Percentiles rank a stretch among this genome's conserved stretches.
These are phyloP conservation scores for Pachyrhynchus sulphureomaculatus DNA, from an alignment of 1,140 invertebrate species.

Conservation along the genomic window DNA sequence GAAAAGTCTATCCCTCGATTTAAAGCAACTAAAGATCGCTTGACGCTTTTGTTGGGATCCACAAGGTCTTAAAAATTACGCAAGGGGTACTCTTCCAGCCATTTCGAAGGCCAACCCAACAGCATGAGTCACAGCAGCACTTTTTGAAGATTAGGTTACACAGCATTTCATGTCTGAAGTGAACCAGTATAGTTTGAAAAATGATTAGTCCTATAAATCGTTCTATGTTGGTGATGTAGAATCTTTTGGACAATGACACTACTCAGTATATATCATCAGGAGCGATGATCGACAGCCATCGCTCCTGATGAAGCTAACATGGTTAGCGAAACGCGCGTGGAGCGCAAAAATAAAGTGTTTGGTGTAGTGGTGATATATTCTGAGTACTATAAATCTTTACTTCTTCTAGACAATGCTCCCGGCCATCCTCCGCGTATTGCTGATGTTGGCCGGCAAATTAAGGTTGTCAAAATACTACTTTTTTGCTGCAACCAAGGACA, in stretches of 20 bases:
- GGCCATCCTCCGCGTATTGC: too few relatives aligned
- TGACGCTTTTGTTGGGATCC: slow-evolving; percentile 28
- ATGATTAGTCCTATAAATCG: slow-evolving; percentile 30
- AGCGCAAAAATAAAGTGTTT: too few relatives aligned
- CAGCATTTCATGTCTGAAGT: too few relatives aligned
- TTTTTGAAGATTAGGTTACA: slow-evolving; percentile 32
- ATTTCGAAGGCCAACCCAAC: slow-evolving; percentile 26
- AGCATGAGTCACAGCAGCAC: slow-evolving; percentile 6
- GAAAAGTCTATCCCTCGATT: slow-evolving; percentile 50
- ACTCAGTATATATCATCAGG: too few relatives aligned
- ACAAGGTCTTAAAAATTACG: slow-evolving; percentile 29
- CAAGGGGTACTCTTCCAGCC: slow-evolving; percentile 21
- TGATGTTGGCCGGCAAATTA: too few relatives aligned
- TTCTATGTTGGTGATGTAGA: too few relatives aligned
- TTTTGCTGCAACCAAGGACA: slow-evolving; percentile 50
- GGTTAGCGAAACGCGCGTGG: too few relatives aligned
- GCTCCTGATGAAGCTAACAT: too few relatives aligned
- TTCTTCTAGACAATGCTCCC: slow-evolving; percentile 51
- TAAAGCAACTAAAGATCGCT: slow-evolving; percentile 52
- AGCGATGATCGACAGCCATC: too few relatives aligned
- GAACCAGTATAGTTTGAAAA: slow-evolving; percentile 31
- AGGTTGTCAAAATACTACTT: slow-evolving; percentile 40
- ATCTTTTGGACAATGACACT: too few relatives aligned
- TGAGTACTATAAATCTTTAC: too few relatives aligned
- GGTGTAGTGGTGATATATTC: too few relatives aligned